Base-by-base conservation (phyloP, 2,888 invertebrate species). In the Cetonia aurata region DNA sequence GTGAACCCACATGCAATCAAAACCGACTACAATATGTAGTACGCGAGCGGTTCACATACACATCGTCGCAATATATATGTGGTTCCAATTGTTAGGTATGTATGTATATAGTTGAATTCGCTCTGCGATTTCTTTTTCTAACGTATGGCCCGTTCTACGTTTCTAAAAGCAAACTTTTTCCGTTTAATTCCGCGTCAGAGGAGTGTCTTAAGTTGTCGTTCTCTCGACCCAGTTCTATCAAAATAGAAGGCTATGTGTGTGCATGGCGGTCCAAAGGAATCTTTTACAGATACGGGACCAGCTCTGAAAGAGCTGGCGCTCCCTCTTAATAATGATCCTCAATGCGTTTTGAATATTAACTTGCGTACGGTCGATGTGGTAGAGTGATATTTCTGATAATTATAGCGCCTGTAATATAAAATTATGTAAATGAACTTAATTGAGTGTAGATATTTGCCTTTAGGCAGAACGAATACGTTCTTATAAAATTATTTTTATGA, bases 1-100 rank as follows among this genome's bases (percentile, higher is more conserved):
- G 48, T 17, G 48, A 56, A 57, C 68, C 68, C 56, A 65, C 62
- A 52, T 65, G 37, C 50, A 65, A 65, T 65, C 62, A 65, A 65
- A 50, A 25, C 17, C 62, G 13, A 65, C 62, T 37, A 37, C 37
- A 37, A 25, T 25, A 25, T 4, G 25, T 25, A n/a, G 50, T 48
- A 15, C 19, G 31, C 25, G n/a, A 59, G 13, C 19, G n/a, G 25
- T 48, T 31, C n/a, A 15, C 25, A 48, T 48, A 48, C n/a, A 15
- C 25, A 48, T 9, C 10, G 41, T 8, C 44, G 44, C 25, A 9
- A 41, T 10, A n/a, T 44, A 44, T 17, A 59, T 44, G 44, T 59
- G 44, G 48, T 31, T 15, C 15, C 12, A 31, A 48, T 48, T 17
- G 33, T 48, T 48, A 33, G 12, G 33, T 33, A n/a, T n/a, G n/a